A percentile compares a stretch with the other conserved stretches of the same genome.
phyloP scores from a whole-genome alignment of 2,113 vertebrate species.

The Bubo bubo region DNA sequence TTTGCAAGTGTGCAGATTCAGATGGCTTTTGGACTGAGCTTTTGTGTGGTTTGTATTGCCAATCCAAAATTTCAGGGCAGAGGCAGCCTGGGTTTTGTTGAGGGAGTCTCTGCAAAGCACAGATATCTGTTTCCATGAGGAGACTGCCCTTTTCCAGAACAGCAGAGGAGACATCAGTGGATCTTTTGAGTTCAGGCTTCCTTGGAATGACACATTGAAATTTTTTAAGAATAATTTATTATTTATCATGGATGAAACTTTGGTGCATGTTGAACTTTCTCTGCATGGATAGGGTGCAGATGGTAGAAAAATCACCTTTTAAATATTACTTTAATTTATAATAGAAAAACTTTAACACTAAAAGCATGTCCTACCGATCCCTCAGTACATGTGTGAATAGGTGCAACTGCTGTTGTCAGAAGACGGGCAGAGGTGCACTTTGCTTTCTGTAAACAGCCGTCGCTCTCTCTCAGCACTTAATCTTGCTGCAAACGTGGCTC shows the following conservation, averaged over 20 bases:
- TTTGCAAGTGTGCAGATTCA: background rate
- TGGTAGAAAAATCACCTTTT: background rate
- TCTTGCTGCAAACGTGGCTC: background rate
- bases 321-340: background rate
- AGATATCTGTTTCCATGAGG: background rate
- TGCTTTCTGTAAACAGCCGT: background rate
- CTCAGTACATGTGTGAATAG: background rate
- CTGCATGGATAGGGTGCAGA: background rate
- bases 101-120: background rate
- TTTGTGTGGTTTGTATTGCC: background rate
- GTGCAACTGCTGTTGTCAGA: background rate
- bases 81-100: background rate
- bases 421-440: background rate
- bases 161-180: background rate
- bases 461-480: background rate
- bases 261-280: accelerated
- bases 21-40: background rate
- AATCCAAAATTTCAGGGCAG: background rate
- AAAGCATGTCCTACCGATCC: accelerated
- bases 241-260: background rate
- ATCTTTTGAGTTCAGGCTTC: background rate
- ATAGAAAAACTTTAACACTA: background rate
- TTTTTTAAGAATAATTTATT: background rate
- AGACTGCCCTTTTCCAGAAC: background rate
- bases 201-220: background rate